phyloP scores from a whole-genome alignment of 64 coral and sea anemone genomes.

The Trachythela sp. region DNA sequence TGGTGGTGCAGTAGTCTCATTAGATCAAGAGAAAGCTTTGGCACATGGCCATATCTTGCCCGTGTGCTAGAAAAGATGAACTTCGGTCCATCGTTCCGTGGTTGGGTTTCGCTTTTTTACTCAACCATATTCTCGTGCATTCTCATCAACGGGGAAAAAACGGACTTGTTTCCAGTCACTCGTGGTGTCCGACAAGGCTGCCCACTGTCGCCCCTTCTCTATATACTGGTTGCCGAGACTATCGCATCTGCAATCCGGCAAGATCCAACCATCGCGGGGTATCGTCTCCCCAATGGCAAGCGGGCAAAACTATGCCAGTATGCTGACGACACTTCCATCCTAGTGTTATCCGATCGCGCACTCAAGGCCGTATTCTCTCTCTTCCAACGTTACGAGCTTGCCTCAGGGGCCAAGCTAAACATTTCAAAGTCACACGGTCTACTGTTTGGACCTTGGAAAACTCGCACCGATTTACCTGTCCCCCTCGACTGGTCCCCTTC shows the following conservation, averaged over 20 bases:
- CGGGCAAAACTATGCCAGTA: not conserved
- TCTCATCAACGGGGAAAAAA: not conserved
- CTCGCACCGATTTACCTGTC: too few relatives aligned
- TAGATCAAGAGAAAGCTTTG: slow-evolving; percentile 45
- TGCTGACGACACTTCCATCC: not conserved
- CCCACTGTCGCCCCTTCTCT: not conserved
- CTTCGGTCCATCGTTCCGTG: not conserved
- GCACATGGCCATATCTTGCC: not conserved
- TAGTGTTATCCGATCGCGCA: not conserved
- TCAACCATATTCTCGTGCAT: not conserved
- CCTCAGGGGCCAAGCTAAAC: slow-evolving; percentile 8
- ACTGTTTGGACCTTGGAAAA: too few relatives aligned
- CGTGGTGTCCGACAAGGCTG: slow-evolving; percentile 3
- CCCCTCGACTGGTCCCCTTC: too few relatives aligned
- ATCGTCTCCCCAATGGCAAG: too few relatives aligned
- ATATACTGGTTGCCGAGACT: not conserved
- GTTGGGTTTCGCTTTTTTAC: not conserved
- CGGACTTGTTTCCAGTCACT: not conserved
- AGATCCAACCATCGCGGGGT: too few relatives aligned
- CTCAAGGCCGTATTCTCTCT: too few relatives aligned
- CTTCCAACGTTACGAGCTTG: not conserved
- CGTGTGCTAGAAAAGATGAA: not conserved
- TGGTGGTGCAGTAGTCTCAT: not conserved
- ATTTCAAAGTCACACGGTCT: too few relatives aligned
- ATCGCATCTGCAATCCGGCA: not conserved